Evolutionary conservation across 1,140 invertebrate genomes (phyloP).

Genomic region (Rhyacophila brunnea): DNA sequence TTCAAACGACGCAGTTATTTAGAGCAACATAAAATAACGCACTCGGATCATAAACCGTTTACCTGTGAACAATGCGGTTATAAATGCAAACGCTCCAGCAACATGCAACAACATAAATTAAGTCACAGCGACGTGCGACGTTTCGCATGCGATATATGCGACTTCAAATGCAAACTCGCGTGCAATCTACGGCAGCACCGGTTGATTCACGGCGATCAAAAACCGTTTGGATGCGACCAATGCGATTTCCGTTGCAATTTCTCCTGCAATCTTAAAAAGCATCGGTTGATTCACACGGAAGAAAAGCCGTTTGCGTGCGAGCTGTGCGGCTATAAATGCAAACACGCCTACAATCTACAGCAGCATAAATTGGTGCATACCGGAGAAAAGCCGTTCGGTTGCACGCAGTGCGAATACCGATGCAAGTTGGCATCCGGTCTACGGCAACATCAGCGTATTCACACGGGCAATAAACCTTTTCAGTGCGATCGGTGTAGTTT

Average conservation of each 20-base stretch:
- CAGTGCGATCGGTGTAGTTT: conserved; percentile 3
- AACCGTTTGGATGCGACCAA: conserved; percentile 17
- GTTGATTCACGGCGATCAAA: conserved; percentile 6
- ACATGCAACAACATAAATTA: conserved; percentile 9
- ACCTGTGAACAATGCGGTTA: conserved; percentile 22
- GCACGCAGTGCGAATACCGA: conserved; percentile 39
- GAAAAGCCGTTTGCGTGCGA: conserved; percentile 43
- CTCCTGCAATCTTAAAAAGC: conserved; percentile 13
- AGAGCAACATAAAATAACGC: conserved; percentile 52
- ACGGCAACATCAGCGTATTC: background rate
- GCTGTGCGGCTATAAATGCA: conserved; percentile 65
- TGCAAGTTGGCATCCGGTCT: conserved; percentile 29
- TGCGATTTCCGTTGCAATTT: conserved; percentile 14
- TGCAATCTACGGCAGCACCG: conserved; percentile 8
- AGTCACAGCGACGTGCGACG: conserved; percentile 12
- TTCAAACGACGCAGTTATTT: conserved; percentile 50
- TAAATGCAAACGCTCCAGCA: conserved; percentile 8
- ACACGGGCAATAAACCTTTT: background rate
- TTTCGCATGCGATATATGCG: conserved; percentile 16
- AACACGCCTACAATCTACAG: conserved; percentile 44
- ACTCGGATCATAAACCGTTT: conserved; percentile 52
- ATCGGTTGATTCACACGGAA: conserved; percentile 43
- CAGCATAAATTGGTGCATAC: conserved; percentile 49
- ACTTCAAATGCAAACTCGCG: conserved; percentile 8
- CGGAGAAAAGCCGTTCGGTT: conserved; percentile 22